These are phyloP conservation scores for Gorsachius magnificus DNA, from an alignment of 2,797 vertebrate species.

Conservation along the genomic window DNA sequence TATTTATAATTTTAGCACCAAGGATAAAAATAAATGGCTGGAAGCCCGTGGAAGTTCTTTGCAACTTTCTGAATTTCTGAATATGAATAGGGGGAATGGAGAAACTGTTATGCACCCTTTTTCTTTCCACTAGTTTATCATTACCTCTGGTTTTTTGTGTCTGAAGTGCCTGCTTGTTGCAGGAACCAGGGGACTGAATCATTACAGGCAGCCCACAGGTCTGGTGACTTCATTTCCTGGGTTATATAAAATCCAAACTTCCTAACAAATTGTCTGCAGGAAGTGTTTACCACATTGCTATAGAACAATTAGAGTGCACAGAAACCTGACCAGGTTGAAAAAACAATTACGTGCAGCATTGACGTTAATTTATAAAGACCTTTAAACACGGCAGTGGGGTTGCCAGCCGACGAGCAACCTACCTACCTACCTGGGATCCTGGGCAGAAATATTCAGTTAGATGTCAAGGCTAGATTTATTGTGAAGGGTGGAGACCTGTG, in stretches of 20 bases:
- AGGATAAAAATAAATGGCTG: neutral
- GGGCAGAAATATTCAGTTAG: neutral
- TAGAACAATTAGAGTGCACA: conserved; percentile 39
- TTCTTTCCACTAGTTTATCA: neutral
- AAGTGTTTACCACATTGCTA: conserved; percentile 52
- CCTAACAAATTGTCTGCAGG: conserved; percentile 33
- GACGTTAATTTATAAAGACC: neutral
- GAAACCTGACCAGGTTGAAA: conserved; percentile 32
- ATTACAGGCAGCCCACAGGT: neutral
- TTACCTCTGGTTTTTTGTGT: conserved; percentile 10
- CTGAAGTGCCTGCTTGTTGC: neutral
- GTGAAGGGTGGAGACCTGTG: neutral
- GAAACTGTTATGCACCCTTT: neutral
- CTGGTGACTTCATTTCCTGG: conserved; percentile 63
- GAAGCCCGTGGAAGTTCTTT: neutral
- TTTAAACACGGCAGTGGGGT: neutral
- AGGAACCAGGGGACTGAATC: conserved; percentile 29
- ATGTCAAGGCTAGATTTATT: neutral
- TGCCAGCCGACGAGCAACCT: neutral
- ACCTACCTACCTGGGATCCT: neutral
- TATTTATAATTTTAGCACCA: neutral
- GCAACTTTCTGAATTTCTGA: conserved; percentile 17
- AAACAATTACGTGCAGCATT: neutral
- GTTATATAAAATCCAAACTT: conserved; percentile 63
- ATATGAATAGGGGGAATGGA: neutral